These are phyloP conservation scores for Craterocephalus amniculus DNA, from an alignment of 2,797 vertebrate genomes.

Conservation along the genomic window DNA sequence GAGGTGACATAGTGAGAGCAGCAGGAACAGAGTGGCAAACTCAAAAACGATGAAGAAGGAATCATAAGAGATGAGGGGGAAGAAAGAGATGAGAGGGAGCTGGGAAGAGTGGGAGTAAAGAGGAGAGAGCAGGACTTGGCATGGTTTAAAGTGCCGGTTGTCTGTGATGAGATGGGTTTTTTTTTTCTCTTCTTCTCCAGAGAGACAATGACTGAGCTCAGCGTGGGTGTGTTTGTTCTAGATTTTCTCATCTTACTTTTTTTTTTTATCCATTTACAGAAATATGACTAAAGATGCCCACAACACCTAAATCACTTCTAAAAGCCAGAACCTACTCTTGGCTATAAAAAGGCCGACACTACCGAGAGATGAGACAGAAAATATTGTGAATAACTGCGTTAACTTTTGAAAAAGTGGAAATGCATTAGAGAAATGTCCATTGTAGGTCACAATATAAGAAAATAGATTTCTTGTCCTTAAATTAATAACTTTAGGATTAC, in stretches of 20 bases:
- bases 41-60: slow-evolving; percentile 31
- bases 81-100: slow-evolving; percentile 37
- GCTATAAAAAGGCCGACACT: slow-evolving; percentile 32
- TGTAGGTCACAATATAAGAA: neutral
- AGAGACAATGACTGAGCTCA: slow-evolving; percentile 70
- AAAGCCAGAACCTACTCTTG: slow-evolving; percentile 38
- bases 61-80: slow-evolving; percentile 36
- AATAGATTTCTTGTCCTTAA: neutral
- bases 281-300: slow-evolving; percentile 70
- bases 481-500: neutral
- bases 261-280: slow-evolving; percentile 50
- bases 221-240: slow-evolving; percentile 76
- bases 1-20: slow-evolving; percentile 57
- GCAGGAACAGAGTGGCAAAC: slow-evolving; percentile 39
- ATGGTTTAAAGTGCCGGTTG: slow-evolving; percentile 62
- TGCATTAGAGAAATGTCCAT: neutral
- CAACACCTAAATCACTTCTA: slow-evolving; percentile 51
- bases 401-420: neutral
- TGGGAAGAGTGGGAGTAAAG: slow-evolving; percentile 62
- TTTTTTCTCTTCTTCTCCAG: slow-evolving; percentile 37
- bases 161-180: slow-evolving; percentile 53
- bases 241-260: slow-evolving; percentile 55
- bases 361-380: slow-evolving; percentile 1
- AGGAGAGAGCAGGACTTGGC: slow-evolving; percentile 61
- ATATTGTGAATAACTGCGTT: neutral